These are phyloP conservation scores for Latrodectus geometricus DNA, from an alignment of 1,140 invertebrate genomes.

Conservation along the genomic window DNA sequence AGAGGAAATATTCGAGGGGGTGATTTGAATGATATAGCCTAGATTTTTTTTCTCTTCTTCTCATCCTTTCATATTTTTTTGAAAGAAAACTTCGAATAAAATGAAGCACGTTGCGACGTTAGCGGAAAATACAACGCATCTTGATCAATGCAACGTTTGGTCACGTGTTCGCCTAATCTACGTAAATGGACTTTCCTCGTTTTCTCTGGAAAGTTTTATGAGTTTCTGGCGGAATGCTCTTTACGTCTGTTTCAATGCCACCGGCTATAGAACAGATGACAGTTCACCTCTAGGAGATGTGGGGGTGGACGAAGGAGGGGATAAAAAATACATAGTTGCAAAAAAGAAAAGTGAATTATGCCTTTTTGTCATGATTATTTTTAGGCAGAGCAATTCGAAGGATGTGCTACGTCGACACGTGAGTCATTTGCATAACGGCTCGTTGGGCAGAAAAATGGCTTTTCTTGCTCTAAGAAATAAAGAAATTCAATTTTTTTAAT, in stretches of 20 bases:
- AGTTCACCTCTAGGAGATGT: neutral
- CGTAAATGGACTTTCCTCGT: slow-evolving; percentile 46
- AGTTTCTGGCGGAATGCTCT: slow-evolving; percentile 9
- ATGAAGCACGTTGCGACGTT: neutral
- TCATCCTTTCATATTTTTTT: neutral
- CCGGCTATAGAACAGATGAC: neutral
- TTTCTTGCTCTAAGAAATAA: no score
- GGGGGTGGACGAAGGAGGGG: no score
- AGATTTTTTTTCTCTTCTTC: neutral
- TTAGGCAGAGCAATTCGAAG: no score
- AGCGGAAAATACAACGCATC: neutral
- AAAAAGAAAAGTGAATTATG: no score
- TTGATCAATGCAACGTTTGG: slow-evolving; percentile 1
- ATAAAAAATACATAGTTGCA: no score
- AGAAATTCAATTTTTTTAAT: no score
- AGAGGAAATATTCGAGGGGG: no score
- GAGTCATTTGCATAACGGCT: no score
- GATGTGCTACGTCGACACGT: no score
- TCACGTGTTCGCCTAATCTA: slow-evolving; percentile 46
- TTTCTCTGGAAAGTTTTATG: slow-evolving; percentile 42
- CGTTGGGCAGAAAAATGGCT: no score
- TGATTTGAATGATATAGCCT: neutral
- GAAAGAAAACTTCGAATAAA: neutral
- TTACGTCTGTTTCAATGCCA: slow-evolving; percentile 8
- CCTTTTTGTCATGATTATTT: no score